A percentile compares a stretch with the other conserved stretches of the same genome.
These are phyloP conservation scores for Xanthorhoe spadicearia DNA, from an alignment of 2,888 invertebrate species.

Conservation along the genomic window DNA sequence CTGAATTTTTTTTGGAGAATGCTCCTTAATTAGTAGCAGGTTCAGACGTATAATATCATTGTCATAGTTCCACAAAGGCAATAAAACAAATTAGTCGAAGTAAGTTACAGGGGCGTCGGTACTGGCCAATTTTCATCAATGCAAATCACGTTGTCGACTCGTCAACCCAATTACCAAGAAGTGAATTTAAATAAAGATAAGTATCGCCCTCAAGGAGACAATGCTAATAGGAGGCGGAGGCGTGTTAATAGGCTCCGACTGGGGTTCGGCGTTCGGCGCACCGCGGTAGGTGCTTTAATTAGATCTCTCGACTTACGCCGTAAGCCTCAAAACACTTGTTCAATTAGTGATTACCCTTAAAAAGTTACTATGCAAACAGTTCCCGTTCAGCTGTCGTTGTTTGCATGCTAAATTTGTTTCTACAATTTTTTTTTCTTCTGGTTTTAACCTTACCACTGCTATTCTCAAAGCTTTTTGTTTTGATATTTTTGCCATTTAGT, in stretches of 20 bases:
- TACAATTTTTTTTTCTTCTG: slow-evolving; percentile 26
- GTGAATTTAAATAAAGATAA: slow-evolving; percentile 86
- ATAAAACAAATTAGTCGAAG: slow-evolving; percentile 76
- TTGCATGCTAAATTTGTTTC: slow-evolving; percentile 29
- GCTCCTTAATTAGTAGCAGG: background rate
- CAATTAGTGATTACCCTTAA: slow-evolving; percentile 80
- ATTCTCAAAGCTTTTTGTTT: background rate
- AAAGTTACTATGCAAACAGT: slow-evolving; percentile 68
- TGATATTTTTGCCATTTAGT: background rate
- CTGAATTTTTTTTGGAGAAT: background rate
- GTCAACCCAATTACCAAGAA: slow-evolving; percentile 85
- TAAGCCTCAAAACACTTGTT: slow-evolving; percentile 81
- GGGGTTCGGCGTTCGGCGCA: slow-evolving; percentile 62
- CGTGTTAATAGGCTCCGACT: slow-evolving; percentile 82
- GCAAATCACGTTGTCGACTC: slow-evolving; percentile 85
- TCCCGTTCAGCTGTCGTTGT: slow-evolving; percentile 26
- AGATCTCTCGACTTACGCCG: slow-evolving; percentile 80
- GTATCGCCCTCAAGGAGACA: slow-evolving; percentile 84
- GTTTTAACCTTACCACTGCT: slow-evolving; percentile 8
- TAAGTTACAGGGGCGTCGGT: slow-evolving; percentile 70
- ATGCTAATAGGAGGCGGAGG: slow-evolving; percentile 83
- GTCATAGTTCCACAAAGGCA: slow-evolving; percentile 64
- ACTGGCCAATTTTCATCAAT: slow-evolving; percentile 83
- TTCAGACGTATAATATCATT: slow-evolving; percentile 4
- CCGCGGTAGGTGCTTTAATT: slow-evolving; percentile 82